A percentile compares a stretch with the other conserved stretches of the same genome.
Evolutionary conservation across 1,140 invertebrate genomes (phyloP).

Genomic region (Drosophila leontia): DNA sequence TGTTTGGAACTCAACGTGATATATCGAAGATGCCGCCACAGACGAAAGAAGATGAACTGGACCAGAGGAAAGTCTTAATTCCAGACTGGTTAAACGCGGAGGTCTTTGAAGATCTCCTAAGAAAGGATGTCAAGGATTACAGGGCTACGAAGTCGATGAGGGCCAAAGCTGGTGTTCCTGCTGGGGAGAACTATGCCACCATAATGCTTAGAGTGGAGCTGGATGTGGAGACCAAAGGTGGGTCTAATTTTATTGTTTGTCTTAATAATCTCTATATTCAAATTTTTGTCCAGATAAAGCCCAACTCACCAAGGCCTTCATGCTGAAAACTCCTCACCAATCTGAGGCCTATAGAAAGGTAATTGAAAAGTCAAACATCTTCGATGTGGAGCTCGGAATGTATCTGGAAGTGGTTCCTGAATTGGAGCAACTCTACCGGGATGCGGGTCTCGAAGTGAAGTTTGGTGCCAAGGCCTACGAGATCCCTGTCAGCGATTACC

Average conservation of each 20-base stretch:
- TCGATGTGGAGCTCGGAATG: constrained; percentile 63
- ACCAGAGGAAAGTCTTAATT: constrained; percentile 2
- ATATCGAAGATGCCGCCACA: constrained; percentile 3
- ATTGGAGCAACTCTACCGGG: constrained; percentile 68
- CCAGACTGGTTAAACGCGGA: constrained; percentile 19
- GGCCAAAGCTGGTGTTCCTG: constrained; percentile 42
- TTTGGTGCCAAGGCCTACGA: constrained; percentile 68
- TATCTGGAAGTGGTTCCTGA: constrained; percentile 64
- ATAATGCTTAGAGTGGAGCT: constrained; percentile 67
- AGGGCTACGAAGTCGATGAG: constrained; percentile 58
- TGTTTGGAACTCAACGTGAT: background rate
- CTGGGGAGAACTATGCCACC: constrained; percentile 75
- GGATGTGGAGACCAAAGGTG: constrained; percentile 59
- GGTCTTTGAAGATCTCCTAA: constrained; percentile 52
- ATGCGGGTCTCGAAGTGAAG: constrained; percentile 62
- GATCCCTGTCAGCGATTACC: constrained; percentile 37
- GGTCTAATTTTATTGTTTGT: background rate
- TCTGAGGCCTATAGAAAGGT: constrained; percentile 28
- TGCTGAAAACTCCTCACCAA: constrained; percentile 63
- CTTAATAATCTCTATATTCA: background rate
- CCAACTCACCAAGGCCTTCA: constrained; percentile 50
- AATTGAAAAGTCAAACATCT: constrained; percentile 46
- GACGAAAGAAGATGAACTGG: constrained; percentile 2
- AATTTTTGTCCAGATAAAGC: constrained; percentile 29
- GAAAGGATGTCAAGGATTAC: constrained; percentile 62